phyloP scores from a whole-genome alignment of 2,113 vertebrate genomes.

The Pterocles gutturalis region DNA sequence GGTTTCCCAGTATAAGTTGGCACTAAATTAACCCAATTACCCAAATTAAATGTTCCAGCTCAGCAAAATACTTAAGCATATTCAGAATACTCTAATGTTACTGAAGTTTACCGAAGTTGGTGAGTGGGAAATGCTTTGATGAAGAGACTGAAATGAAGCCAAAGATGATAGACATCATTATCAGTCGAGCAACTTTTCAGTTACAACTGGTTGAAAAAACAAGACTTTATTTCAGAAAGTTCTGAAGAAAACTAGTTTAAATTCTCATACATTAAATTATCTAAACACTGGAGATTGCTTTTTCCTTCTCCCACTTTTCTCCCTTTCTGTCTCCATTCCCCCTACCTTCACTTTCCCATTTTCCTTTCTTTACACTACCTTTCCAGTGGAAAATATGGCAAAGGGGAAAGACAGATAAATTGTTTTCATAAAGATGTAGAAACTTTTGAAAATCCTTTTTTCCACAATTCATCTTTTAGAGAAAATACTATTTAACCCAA shows the following conservation, averaged over 20 bases:
- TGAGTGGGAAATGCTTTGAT: neutral
- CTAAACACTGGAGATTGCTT: neutral
- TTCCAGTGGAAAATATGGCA: neutral
- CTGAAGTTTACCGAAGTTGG: neutral
- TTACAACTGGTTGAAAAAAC: neutral
- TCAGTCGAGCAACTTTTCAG: neutral
- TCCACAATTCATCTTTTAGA: neutral
- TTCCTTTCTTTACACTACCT: neutral
- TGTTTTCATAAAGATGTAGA: neutral
- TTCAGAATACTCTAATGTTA: neutral
- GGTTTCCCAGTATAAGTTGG: neutral
- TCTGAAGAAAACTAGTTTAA: neutral
- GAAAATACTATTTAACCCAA: neutral
- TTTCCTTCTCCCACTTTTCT: neutral
- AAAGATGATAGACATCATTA: neutral
- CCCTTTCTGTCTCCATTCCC: neutral
- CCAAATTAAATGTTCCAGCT: neutral
- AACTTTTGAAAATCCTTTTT: neutral
- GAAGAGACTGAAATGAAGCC: neutral
- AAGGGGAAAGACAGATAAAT: neutral
- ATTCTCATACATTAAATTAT: neutral
- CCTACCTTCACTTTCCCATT: neutral
- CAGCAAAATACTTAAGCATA: neutral
- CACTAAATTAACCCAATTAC: slow-evolving; percentile 4
- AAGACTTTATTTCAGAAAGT: neutral